Evolutionary conservation across 1,140 invertebrate species (phyloP).

Genomic region (Samia ricini): DNA sequence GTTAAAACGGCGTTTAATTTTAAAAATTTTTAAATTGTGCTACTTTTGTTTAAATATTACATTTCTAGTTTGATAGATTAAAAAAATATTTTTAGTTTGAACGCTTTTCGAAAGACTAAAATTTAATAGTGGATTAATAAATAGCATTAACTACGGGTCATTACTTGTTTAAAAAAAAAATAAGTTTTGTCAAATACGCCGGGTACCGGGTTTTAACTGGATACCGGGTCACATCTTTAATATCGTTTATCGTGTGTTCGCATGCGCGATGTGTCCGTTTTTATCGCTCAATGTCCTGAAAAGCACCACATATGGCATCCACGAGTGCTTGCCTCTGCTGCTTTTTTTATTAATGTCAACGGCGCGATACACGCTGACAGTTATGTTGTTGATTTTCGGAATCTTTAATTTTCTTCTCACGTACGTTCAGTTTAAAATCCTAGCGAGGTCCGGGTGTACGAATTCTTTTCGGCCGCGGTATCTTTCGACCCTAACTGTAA

Average conservation of each 20-base stretch:
- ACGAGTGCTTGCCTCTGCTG: slow-evolving; percentile 24
- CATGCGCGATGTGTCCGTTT: slow-evolving; percentile 46
- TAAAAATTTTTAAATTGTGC: too few species aligned
- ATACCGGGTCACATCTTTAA: too few species aligned
- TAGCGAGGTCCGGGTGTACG: slow-evolving; percentile 11
- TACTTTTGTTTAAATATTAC: too few species aligned
- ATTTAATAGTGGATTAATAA: too few species aligned
- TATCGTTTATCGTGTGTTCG: slow-evolving; percentile 33
- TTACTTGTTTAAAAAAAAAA: neutral
- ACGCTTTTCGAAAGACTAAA: too few species aligned
- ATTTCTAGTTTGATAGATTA: too few species aligned
- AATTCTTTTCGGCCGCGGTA: slow-evolving; percentile 2
- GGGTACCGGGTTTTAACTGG: too few species aligned
- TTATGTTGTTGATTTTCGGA: slow-evolving; percentile 32
- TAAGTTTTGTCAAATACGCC: neutral
- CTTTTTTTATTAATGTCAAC: slow-evolving; percentile 37
- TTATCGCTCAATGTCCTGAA: slow-evolving; percentile 37
- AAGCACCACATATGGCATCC: slow-evolving; percentile 42
- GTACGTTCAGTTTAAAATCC: slow-evolving; percentile 11
- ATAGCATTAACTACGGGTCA: too few species aligned
- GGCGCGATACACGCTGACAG: slow-evolving; percentile 28
- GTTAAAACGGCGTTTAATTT: too few species aligned
- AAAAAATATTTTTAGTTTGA: too few species aligned
- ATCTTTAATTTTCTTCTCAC: slow-evolving; percentile 28
- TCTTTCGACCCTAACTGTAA: neutral